These are phyloP conservation scores for Drosophila greeni DNA, from an alignment of 2,888 invertebrate species.

Conservation along the genomic window DNA sequence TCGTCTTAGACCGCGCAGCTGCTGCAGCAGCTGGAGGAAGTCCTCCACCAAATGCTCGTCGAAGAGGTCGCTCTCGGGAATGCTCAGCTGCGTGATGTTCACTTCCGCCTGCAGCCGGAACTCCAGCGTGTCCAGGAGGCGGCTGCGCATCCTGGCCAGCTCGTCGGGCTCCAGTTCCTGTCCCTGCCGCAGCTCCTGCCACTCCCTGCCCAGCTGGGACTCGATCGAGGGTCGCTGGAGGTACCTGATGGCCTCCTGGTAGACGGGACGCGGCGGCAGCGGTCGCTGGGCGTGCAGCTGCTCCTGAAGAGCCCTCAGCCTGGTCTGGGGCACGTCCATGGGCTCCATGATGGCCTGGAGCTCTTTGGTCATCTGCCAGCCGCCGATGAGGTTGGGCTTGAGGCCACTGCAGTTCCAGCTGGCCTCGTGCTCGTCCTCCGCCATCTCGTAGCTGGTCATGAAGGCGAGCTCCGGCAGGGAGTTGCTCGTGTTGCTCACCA, in stretches of 20 bases:
- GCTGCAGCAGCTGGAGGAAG: constrained; percentile 62
- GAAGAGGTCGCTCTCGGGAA: constrained; percentile 74
- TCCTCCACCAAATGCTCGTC: constrained; percentile 72
- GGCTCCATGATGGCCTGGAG: constrained; percentile 18
- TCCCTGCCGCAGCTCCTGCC: constrained; percentile 56
- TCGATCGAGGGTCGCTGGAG: constrained; percentile 46
- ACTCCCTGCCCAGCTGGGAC: constrained; percentile 55
- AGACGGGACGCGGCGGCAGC: constrained; percentile 35
- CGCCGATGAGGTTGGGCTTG: constrained; percentile 52
- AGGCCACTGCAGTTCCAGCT: constrained; percentile 59
- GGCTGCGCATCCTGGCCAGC: constrained; percentile 22
- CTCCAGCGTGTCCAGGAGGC: constrained; percentile 62
- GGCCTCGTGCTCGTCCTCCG: constrained; percentile 33
- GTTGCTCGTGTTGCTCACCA: constrained; percentile 41
- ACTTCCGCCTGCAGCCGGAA: constrained; percentile 70
- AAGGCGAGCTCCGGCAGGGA: constrained; percentile 75
- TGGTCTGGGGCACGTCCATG: constrained; percentile 21
- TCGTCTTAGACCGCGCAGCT: constrained; percentile 45
- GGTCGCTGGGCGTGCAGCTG: constrained; percentile 16
- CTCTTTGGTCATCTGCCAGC: constrained; percentile 59
- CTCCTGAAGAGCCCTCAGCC: constrained; percentile 36
- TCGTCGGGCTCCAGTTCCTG: constrained; percentile 38
- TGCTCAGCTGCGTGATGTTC: constrained; percentile 70
- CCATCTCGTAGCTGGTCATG: constrained; percentile 66
- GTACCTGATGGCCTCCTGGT: constrained; percentile 52